A percentile compares a stretch with the other conserved stretches of the same genome.
Conservation (phyloP, 2,888 invertebrate genomes). For the Clanis bilineata region DNA sequence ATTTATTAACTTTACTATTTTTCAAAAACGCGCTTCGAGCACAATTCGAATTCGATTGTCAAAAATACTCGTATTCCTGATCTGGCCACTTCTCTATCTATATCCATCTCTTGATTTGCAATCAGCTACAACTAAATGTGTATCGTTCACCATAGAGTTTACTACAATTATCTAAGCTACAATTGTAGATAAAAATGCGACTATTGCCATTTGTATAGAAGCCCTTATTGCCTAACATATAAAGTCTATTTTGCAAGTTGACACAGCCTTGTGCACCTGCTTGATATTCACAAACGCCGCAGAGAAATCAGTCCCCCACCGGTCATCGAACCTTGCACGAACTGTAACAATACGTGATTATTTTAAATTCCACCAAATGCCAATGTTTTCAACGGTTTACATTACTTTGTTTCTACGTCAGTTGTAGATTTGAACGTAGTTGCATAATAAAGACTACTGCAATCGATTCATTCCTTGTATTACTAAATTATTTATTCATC, state of each 20-base stretch:
- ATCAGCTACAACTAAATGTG: no score
- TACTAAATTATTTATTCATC: no score
- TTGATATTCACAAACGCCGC: slow-evolving; percentile 19
- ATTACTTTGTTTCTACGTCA: slow-evolving; percentile 19
- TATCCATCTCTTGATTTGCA: no score
- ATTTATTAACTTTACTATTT: no score
- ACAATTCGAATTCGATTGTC: no score
- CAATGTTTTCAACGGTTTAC: slow-evolving; percentile 1
- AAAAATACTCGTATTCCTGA: no score
- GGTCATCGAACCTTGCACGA: slow-evolving; percentile 25
- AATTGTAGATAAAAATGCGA: neutral
- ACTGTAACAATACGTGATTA: slow-evolving; percentile 13
- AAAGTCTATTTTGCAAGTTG: neutral
- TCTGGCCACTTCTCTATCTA: no score
- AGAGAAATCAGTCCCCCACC: slow-evolving; percentile 27
- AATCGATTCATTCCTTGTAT: neutral
- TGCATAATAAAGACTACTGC: neutral
- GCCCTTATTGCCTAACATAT: neutral
- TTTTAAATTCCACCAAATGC: slow-evolving; percentile 11
- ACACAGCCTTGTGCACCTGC: slow-evolving; percentile 12
- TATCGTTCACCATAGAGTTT: no score
- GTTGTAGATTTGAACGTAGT: neutral
- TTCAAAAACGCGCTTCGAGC: no score
- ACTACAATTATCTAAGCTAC: neutral
- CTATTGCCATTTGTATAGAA: neutral